A percentile compares a stretch with the other conserved stretches of the same genome.
Conservation (phyloP, 2,888 invertebrate species). For the Gryllus longicercus region DNA sequence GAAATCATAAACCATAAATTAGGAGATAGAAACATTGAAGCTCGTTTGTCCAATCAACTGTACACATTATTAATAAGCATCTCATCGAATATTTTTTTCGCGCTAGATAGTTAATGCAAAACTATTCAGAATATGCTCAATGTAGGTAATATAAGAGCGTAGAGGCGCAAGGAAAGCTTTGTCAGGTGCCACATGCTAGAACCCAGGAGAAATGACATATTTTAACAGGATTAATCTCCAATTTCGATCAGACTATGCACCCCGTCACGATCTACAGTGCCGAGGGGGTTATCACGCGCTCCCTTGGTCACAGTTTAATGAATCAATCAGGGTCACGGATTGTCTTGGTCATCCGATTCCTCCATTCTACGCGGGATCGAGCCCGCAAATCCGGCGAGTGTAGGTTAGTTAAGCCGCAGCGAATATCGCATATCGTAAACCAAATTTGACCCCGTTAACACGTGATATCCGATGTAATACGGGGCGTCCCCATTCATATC, state of each 20-base stretch:
- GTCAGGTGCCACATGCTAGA: too few relatives aligned
- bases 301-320: constrained; percentile 1
- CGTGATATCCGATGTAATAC: constrained; percentile 8
- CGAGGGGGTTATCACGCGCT: background rate
- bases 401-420: constrained; percentile 9
- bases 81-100: too few relatives aligned
- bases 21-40: too few relatives aligned
- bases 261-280: background rate
- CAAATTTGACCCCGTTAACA: constrained; percentile 17
- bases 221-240: background rate
- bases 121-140: too few relatives aligned
- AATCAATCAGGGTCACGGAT: constrained; percentile 9
- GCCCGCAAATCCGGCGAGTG: constrained; percentile 7
- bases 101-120: too few relatives aligned
- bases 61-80: too few relatives aligned
- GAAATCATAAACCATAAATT: too few relatives aligned
- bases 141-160: too few relatives aligned
- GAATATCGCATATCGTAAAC: constrained; percentile 8
- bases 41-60: too few relatives aligned
- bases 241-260: background rate
- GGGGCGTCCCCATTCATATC: constrained; percentile 11
- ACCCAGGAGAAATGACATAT: background rate
- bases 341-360: background rate
- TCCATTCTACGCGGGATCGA: constrained; percentile 17
- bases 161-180: too few relatives aligned